Evolutionary conservation across 2,888 invertebrate genomes (phyloP).

Genomic region (Cryptops parisi): DNA sequence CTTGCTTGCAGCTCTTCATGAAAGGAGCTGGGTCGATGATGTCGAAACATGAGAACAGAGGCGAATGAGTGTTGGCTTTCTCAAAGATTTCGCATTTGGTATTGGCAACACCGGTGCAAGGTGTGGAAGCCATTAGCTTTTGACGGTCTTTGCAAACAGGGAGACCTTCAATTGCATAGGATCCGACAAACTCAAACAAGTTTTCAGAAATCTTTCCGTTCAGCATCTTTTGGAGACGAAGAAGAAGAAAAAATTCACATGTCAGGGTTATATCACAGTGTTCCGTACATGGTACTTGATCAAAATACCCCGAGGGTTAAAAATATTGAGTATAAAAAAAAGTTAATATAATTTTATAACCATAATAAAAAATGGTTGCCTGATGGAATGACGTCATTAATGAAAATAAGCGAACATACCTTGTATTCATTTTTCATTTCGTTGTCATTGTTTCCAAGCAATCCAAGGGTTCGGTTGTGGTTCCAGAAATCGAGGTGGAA

Average conservation of each 20-base stretch:
- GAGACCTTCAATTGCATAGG: neutral
- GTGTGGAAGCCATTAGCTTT: neutral
- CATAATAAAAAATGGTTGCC: neutral
- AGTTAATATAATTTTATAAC: no score
- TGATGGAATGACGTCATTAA: neutral
- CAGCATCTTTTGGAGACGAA: no score
- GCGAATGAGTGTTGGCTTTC: neutral
- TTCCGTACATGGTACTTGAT: no score
- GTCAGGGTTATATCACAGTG: no score
- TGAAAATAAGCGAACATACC: neutral
- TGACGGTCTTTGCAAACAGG: neutral
- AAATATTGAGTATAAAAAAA: no score
- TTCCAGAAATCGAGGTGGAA: constrained; percentile 3
- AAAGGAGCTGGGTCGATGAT: neutral
- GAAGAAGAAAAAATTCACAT: no score
- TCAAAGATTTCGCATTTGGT: neutral
- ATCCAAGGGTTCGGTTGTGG: constrained; percentile 10
- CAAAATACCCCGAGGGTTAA: no score
- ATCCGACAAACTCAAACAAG: neutral
- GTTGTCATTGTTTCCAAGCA: constrained; percentile 12
- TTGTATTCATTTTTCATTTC: constrained; percentile 7
- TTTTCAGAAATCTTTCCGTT: neutral
- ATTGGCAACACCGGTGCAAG: neutral
- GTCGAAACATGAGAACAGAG: neutral
- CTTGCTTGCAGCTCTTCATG: neutral